phyloP scores from a whole-genome alignment of 1,140 invertebrate species.

The Solenopsis invicta region DNA sequence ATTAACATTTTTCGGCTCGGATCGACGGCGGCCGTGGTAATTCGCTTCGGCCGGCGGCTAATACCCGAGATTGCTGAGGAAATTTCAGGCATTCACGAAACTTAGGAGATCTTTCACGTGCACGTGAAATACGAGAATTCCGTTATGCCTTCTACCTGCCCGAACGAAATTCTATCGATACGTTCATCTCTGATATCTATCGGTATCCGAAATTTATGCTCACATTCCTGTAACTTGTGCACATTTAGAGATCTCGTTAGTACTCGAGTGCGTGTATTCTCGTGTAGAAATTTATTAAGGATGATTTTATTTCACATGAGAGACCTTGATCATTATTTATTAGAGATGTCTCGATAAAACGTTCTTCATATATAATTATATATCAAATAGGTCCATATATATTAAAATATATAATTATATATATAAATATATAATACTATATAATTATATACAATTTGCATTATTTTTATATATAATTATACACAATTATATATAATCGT shows the following conservation, averaged over 20 bases:
- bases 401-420: no score
- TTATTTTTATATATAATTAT: no score
- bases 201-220: background rate
- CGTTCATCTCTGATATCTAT: conserved; percentile 31
- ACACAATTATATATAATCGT: no score
- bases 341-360: no score
- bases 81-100: conserved; percentile 26
- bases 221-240: background rate
- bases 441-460: no score
- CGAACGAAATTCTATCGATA: conserved; percentile 24
- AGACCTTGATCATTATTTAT: no score
- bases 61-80: conserved; percentile 21
- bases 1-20: conserved; percentile 32
- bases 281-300: no score
- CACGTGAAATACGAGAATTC: background rate
- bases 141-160: background rate
- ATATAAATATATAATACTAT: no score
- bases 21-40: background rate
- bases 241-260: conserved; percentile 18
- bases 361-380: no score
- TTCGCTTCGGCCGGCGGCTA: background rate
- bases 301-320: no score
- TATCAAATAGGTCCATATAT: no score
- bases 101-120: conserved; percentile 12
- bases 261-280: background rate